Conservation (phyloP, 2,113 vertebrate species). For the Pungitius pungitius region DNA sequence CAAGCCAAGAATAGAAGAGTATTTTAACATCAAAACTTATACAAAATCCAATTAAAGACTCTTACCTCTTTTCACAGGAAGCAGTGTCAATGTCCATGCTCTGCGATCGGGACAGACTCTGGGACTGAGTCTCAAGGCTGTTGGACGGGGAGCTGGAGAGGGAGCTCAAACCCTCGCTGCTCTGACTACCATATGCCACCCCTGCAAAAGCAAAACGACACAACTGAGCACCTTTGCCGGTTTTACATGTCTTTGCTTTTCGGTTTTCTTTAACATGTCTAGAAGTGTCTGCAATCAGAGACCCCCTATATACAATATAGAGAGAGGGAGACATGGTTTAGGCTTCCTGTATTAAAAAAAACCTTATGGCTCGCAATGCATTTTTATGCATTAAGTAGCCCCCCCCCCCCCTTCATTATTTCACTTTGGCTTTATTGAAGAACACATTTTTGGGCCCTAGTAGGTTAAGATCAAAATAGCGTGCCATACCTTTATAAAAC, state of each 20-base stretch:
- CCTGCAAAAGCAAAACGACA: conserved; percentile 78
- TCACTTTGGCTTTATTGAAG: not conserved
- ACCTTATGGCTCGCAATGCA: not conserved
- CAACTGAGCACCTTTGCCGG: conserved; percentile 5
- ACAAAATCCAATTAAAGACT: not conserved
- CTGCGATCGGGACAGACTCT: conserved; percentile 97
- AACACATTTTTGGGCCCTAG: not conserved
- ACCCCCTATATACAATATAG: not conserved
- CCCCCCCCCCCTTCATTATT: too few species aligned
- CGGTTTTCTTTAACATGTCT: not conserved
- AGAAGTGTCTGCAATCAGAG: not conserved
- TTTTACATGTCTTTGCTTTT: not conserved
- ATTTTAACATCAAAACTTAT: not conserved
- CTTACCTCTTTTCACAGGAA: conserved; percentile 98
- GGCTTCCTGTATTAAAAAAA: not conserved
- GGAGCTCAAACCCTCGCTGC: conserved; percentile 98
- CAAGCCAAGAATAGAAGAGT: not conserved
- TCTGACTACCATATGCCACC: conserved; percentile 96
- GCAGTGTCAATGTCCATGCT: conserved; percentile 99
- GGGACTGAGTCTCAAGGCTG: conserved; percentile 98
- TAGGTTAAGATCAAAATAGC: conserved; percentile 8
- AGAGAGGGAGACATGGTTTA: not conserved
- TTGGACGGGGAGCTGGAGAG: conserved; percentile 99
- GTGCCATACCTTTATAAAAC: conserved; percentile 9
- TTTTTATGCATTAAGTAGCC: not conserved